Conservation (phyloP, 1,140 invertebrate genomes). For the Harpegnathos saltator region DNA sequence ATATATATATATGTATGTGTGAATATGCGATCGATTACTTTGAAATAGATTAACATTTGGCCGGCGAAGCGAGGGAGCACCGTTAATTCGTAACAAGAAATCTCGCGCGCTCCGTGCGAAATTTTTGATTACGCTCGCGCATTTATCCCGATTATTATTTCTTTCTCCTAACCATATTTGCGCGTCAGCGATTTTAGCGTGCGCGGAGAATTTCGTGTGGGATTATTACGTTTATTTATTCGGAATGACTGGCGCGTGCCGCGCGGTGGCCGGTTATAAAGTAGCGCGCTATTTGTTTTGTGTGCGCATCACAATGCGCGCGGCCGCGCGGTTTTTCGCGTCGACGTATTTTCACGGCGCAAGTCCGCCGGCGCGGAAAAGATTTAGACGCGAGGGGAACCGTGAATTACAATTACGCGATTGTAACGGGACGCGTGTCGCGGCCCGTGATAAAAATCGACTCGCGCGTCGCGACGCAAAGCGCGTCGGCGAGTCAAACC, state of each 20-base stretch:
- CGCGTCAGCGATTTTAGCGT: constrained; percentile 17
- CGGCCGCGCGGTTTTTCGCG: constrained; percentile 1
- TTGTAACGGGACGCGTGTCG: not conserved
- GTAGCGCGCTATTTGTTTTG: constrained; percentile 34
- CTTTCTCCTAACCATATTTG: constrained; percentile 27
- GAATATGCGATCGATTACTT: constrained; percentile 3
- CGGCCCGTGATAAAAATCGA: not conserved
- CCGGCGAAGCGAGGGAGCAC: not conserved
- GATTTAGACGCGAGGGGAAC: not conserved
- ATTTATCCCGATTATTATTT: constrained; percentile 40
- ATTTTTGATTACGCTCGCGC: constrained; percentile 32
- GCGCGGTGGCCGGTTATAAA: constrained; percentile 2
- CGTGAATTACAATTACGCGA: not conserved
- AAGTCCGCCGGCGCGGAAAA: not conserved
- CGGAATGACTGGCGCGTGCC: not conserved
- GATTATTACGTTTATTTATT: constrained; percentile 52
- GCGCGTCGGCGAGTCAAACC: not conserved
- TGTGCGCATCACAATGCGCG: not conserved
- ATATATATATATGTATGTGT: not conserved
- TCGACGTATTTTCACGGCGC: not conserved
- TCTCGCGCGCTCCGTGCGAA: constrained; percentile 15
- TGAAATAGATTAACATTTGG: constrained; percentile 35
- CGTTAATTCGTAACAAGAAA: constrained; percentile 13
- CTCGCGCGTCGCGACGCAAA: not conserved
- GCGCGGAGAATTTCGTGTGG: constrained; percentile 7